A percentile compares a stretch with the other conserved stretches of the same genome.
phyloP scores from a whole-genome alignment of 2,113 vertebrate species.

The Lycocorax pyrrhopterus region DNA sequence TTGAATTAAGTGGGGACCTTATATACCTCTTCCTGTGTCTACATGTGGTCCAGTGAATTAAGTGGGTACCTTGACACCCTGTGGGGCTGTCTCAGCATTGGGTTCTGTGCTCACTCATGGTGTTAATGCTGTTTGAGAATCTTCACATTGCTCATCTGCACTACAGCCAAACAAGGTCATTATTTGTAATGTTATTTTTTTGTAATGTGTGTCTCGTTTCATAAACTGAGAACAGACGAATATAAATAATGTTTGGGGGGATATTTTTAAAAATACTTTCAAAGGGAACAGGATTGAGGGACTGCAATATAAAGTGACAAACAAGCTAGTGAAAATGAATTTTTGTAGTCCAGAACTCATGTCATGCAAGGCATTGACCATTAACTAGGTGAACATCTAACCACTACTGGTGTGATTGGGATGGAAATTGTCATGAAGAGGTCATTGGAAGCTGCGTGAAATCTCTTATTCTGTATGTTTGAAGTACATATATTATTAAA shows the following conservation, averaged over 20 bases:
- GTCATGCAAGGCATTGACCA: neutral
- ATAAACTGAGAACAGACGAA: neutral
- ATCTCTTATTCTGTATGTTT: neutral
- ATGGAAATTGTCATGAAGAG: neutral
- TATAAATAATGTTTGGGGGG: neutral
- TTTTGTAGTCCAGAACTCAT: neutral
- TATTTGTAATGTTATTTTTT: neutral
- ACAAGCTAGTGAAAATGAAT: neutral
- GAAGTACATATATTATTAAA: neutral
- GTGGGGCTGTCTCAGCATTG: rapidly evolving
- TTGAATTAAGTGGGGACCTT: neutral
- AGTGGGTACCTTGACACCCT: neutral
- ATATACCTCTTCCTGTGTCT: no score
- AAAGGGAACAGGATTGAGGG: neutral
- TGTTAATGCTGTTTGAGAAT: neutral
- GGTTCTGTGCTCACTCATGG: neutral
- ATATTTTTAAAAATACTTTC: neutral
- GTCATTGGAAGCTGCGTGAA: neutral
- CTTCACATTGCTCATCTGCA: neutral
- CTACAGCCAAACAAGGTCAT: neutral
- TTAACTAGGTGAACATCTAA: neutral
- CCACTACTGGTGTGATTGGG: neutral
- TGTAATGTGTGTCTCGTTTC: neutral
- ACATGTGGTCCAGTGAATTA: no score
- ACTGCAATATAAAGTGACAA: neutral